Evolutionary conservation across 2,113 vertebrate species (phyloP), one percentile per base, ranked within the genome.

Genomic region (Dicrurus megarhynchus): DNA sequence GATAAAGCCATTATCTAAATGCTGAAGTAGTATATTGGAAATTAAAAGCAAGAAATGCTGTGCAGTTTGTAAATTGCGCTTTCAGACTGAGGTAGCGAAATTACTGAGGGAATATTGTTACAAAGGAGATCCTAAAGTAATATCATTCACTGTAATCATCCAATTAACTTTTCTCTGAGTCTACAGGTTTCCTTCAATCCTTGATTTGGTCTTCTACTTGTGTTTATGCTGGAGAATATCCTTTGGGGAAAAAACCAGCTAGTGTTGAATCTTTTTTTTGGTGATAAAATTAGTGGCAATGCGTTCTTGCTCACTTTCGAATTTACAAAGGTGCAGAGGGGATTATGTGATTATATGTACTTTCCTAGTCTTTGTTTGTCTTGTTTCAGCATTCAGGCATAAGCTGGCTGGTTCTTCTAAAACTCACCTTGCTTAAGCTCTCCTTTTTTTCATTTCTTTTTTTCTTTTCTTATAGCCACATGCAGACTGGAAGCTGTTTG

Each of bases 1-100:
- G 63, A 85, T 90, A 87, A 89, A 94, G 47, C 67, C 24, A 47
- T 95, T 96, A 91, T 91, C 82, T 95, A 94, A 84, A 90, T 83
- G 79, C 90, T 96, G 68, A 84, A 93, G 75, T 59, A 85, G 56
- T 90, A 44, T 63, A 84, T 78, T 90, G 87, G 39, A 95, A 95
- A 95, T 97, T 95, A 95, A 84, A 96, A 77, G 78, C 39, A 90
- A n/a, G 50, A 86, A 90, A 64, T 70, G 64, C 42, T 91, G 53
- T 76, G 64, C 47, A 77, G 35, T 94, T 87, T 63, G 35, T 77
- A 77, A 91, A 88, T 65, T 80, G 46, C 1, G 0, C 30, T 88
- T 88, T 26, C 15, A 73, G 41, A 74, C 24, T 42, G 33, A 92
- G 64, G 64, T 84, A 87, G 61, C 41, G 89, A 95, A 95, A 75